Conservation (phyloP, 2,888 invertebrate genomes). For the Heliconius erato region DNA sequence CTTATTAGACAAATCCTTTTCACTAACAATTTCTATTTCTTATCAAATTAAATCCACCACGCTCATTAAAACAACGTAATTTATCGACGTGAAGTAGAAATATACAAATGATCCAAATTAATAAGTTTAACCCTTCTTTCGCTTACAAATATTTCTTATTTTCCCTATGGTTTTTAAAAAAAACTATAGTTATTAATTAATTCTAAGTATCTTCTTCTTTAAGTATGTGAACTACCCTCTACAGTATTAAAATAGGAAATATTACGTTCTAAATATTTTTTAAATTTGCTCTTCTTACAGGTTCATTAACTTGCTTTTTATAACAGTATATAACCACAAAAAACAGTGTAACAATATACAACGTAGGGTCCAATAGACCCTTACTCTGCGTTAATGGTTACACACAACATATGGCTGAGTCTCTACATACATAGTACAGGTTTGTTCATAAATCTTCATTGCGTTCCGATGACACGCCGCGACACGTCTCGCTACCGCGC, state of each 20-base stretch:
- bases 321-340: neutral
- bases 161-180: neutral
- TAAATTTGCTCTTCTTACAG: neutral
- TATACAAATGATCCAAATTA: constrained; percentile 42
- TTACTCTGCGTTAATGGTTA: constrained; percentile 17
- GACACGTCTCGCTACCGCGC: constrained; percentile 85
- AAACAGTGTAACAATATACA: neutral
- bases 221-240: neutral
- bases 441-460: constrained; percentile 85
- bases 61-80: constrained; percentile 31
- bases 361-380: constrained; percentile 19
- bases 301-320: neutral
- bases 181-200: too few relatives aligned
- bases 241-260: neutral
- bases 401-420: constrained; percentile 61
- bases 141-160: neutral
- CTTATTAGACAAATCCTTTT: constrained; percentile 13
- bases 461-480: constrained; percentile 85
- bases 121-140: constrained; percentile 20
- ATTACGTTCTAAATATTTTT: neutral
- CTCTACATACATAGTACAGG: constrained; percentile 71
- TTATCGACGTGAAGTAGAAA: constrained; percentile 35
- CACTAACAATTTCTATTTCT: constrained; percentile 18
- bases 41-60: constrained; percentile 22
- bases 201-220: too few relatives aligned